phyloP scores from a whole-genome alignment of 2,113 vertebrate genomes.

The Urocolius indicus region DNA sequence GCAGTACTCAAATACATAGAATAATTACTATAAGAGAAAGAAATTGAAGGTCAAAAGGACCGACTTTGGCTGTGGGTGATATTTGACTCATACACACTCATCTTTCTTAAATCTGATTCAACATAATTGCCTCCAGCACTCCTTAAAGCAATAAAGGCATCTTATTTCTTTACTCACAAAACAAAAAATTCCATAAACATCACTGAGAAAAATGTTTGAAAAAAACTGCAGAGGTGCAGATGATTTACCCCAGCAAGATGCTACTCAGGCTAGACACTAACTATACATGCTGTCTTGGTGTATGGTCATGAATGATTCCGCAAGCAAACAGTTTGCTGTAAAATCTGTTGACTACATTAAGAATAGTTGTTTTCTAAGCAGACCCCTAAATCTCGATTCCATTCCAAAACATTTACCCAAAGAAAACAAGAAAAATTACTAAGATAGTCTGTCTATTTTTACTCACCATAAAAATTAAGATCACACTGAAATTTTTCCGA shows the following conservation, averaged over 20 bases:
- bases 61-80: not conserved
- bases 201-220: not conserved
- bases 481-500: not conserved
- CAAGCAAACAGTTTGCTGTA: not conserved
- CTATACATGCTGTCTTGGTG: not conserved
- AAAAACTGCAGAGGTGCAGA: not conserved
- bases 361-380: not conserved
- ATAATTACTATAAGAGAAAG: not conserved
- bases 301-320: not conserved
- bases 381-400: not conserved
- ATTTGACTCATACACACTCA: fast-evolving
- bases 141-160: not conserved
- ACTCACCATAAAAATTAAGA: not conserved
- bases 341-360: not conserved
- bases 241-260: not conserved
- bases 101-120: not conserved
- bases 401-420: not conserved
- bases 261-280: not conserved
- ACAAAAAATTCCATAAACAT: not conserved
- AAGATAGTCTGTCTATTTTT: not conserved
- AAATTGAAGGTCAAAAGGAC: not conserved
- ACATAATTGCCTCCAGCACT: not conserved
- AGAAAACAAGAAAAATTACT: not conserved
- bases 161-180: not conserved
- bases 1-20: not conserved